Evolutionary conservation across 2,888 invertebrate genomes (phyloP).

Genomic region (Scaptomyza polygonia): DNA sequence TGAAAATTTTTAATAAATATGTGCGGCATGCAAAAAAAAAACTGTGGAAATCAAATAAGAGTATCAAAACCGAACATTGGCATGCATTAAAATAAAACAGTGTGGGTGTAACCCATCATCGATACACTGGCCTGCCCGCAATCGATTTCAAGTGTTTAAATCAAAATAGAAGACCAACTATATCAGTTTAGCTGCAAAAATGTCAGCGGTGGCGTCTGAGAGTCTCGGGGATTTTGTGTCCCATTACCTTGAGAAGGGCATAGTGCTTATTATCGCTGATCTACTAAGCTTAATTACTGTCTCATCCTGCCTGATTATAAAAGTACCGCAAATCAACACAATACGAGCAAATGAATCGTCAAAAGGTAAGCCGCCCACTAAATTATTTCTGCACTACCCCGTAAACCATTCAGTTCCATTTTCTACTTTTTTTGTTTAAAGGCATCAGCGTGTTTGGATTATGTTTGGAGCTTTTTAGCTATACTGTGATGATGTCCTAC

Average conservation of each 20-base stretch:
- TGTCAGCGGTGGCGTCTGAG: slow-evolving; percentile 35
- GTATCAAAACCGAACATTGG: neutral
- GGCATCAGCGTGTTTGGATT: slow-evolving; percentile 83
- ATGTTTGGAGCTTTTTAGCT: slow-evolving; percentile 87
- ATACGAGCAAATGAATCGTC: slow-evolving; percentile 88
- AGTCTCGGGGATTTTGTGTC: slow-evolving; percentile 53
- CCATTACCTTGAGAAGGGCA: slow-evolving; percentile 80
- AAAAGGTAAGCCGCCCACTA: slow-evolving; percentile 85
- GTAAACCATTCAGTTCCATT: too few species aligned
- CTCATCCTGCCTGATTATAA: slow-evolving; percentile 90
- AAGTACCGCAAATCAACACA: slow-evolving; percentile 92
- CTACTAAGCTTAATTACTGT: slow-evolving; percentile 91
- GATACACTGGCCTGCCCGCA: slow-evolving; percentile 30
- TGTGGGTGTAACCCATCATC: slow-evolving; percentile 3
- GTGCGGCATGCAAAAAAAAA: neutral
- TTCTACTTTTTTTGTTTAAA: slow-evolving; percentile 33
- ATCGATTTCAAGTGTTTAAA: slow-evolving; percentile 50
- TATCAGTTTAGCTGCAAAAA: slow-evolving; percentile 41
- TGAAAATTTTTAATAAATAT: neutral
- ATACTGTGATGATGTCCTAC: slow-evolving; percentile 92
- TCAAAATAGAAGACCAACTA: slow-evolving; percentile 28
- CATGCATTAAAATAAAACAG: neutral
- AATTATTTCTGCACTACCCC: neutral
- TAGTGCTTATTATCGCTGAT: slow-evolving; percentile 85
- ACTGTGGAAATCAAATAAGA: neutral